These are phyloP conservation scores for Atta texana DNA, from an alignment of 1,140 invertebrate genomes.

Conservation along the genomic window DNA sequence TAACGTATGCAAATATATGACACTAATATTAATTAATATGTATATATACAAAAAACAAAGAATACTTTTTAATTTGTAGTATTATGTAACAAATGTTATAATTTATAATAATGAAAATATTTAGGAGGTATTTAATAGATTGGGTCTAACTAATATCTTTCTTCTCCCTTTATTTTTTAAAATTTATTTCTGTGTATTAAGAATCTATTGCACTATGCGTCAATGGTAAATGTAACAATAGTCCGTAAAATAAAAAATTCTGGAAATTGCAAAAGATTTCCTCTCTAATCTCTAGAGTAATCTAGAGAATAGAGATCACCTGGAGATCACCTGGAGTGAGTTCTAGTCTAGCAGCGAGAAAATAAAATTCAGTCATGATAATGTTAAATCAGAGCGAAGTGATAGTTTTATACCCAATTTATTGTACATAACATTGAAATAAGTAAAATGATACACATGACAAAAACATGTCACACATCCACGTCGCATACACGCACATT, in stretches of 20 bases:
- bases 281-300: too few species aligned
- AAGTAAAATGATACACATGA: slow-evolving; percentile 41
- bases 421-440: slow-evolving; percentile 41
- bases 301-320: too few species aligned
- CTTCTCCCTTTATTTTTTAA: not conserved
- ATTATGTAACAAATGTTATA: not conserved
- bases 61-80: slow-evolving; percentile 5
- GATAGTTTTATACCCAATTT: slow-evolving; percentile 32
- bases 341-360: too few species aligned
- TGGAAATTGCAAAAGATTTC: not conserved
- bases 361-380: too few species aligned
- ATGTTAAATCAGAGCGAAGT: slow-evolving; percentile 3
- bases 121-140: slow-evolving; percentile 10
- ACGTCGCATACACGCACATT: not conserved
- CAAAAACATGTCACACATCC: slow-evolving; percentile 38
- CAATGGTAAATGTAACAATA: not conserved
- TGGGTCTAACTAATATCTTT: not conserved
- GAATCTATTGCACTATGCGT: not conserved
- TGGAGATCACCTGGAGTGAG: too few species aligned
- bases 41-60: not conserved
- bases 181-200: not conserved
- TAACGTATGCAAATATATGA: not conserved
- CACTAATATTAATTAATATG: not conserved
- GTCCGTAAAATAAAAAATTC: not conserved
- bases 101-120: not conserved